Conservation (phyloP, 2,888 invertebrate species). For the Dolomedes plantarius region DNA sequence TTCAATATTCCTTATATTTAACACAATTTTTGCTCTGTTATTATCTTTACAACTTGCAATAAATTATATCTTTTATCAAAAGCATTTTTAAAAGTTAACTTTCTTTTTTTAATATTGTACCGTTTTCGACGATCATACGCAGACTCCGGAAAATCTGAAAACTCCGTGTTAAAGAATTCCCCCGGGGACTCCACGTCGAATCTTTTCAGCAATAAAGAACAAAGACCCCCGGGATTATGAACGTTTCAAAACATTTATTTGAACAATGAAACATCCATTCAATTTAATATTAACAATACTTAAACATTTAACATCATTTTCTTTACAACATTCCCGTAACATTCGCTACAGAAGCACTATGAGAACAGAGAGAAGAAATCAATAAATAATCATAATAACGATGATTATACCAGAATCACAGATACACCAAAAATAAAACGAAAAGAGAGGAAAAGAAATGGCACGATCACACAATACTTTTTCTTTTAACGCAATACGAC, state of each 20-base stretch:
- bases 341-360: conserved; percentile 6
- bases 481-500: not conserved
- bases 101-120: too few species aligned
- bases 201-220: not conserved
- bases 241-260: conserved; percentile 12
- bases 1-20: too few species aligned
- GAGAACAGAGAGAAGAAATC: not conserved
- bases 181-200: too few species aligned
- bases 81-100: too few species aligned
- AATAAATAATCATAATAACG: not conserved
- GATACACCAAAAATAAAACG: conserved; percentile 11
- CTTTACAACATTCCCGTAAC: not conserved
- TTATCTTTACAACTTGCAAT: too few species aligned
- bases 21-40: too few species aligned
- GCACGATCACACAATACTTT: not conserved
- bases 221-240: not conserved
- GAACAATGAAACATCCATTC: conserved; percentile 15
- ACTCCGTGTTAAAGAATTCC: too few species aligned
- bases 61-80: too few species aligned
- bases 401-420: conserved; percentile 4
- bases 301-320: conserved; percentile 1
- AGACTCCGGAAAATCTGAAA: too few species aligned
- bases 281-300: conserved; percentile 10
- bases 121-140: too few species aligned
- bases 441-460: not conserved